Conservation (phyloP, 2,888 invertebrate genomes). For the Seladonia tumulorum region DNA sequence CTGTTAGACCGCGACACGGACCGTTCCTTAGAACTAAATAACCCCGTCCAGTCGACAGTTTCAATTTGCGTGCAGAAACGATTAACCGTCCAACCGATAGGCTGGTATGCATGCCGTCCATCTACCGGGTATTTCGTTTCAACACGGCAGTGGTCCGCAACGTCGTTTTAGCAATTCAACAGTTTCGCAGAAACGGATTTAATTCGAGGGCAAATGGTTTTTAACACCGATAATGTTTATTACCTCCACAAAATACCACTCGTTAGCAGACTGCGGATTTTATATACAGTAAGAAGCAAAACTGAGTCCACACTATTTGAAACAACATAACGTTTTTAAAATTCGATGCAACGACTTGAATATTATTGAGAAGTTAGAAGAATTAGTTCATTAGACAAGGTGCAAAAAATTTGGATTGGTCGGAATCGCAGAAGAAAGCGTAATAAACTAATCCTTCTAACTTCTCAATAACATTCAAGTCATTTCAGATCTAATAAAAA, state of each 20-base stretch:
- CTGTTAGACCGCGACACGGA: conserved; percentile 38
- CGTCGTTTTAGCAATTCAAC: neutral
- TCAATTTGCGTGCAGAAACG: conserved; percentile 62
- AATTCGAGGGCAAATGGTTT: neutral
- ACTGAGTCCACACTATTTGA: too few species aligned
- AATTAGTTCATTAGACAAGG: too few species aligned
- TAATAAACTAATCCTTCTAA: too few species aligned
- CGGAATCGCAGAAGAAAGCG: too few species aligned
- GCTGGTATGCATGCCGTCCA: conserved; percentile 6
- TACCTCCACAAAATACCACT: neutral
- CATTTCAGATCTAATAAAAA: too few species aligned
- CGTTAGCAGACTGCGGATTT: neutral
- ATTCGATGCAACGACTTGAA: too few species aligned
- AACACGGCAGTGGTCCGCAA: neutral
- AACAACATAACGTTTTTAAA: too few species aligned
- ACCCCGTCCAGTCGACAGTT: conserved; percentile 62
- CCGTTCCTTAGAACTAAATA: conserved; percentile 58
- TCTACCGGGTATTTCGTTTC: conserved; percentile 19
- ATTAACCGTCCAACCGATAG: conserved; percentile 48
- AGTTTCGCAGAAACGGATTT: neutral
- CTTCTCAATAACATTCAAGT: too few species aligned
- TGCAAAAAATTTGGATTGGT: too few species aligned
- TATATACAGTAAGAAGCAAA: too few species aligned
- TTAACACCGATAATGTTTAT: neutral
- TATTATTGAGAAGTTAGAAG: too few species aligned